Evolutionary conservation across 1,140 invertebrate genomes (phyloP).

Genomic region (Drosophila sechellia): DNA sequence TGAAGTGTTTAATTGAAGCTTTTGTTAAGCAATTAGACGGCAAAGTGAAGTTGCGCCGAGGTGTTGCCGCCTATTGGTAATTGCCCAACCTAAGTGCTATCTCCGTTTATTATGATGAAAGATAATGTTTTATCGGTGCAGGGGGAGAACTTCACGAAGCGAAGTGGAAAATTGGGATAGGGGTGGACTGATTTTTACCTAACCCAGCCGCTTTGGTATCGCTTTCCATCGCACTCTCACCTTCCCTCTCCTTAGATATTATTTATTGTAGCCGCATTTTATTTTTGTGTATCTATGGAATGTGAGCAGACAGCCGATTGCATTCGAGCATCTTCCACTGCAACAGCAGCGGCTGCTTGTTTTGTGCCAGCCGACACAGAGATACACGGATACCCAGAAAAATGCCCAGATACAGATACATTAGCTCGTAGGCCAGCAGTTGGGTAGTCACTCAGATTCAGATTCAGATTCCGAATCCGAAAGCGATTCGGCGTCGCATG

Average conservation of each 20-base stretch:
- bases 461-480: constrained; percentile 45
- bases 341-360: constrained; percentile 16
- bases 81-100: constrained; percentile 42
- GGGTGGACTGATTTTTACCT: constrained; percentile 15
- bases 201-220: constrained; percentile 18
- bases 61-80: constrained; percentile 51
- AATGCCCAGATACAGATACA: constrained; percentile 27
- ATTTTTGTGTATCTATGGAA: constrained; percentile 84
- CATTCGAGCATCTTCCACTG: constrained; percentile 62
- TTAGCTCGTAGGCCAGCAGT: constrained; percentile 23
- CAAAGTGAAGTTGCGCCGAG: constrained; percentile 60
- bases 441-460: constrained; percentile 39
- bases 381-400: constrained; percentile 18
- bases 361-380: constrained; percentile 22
- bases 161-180: constrained; percentile 16
- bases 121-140: constrained; percentile 5
- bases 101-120: constrained; percentile 26
- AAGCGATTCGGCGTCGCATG: constrained; percentile 54
- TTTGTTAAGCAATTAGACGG: constrained; percentile 81
- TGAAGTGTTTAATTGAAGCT: constrained; percentile 83
- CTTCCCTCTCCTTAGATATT: constrained; percentile 54
- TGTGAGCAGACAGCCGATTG: constrained; percentile 51
- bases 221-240: constrained; percentile 25
- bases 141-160: constrained; percentile 19
- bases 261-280: constrained; percentile 81